Percentiles rank a stretch among this genome's conserved stretches.
phyloP scores from a whole-genome alignment of 2,888 invertebrate species.

The Cheilosia vernalis region DNA sequence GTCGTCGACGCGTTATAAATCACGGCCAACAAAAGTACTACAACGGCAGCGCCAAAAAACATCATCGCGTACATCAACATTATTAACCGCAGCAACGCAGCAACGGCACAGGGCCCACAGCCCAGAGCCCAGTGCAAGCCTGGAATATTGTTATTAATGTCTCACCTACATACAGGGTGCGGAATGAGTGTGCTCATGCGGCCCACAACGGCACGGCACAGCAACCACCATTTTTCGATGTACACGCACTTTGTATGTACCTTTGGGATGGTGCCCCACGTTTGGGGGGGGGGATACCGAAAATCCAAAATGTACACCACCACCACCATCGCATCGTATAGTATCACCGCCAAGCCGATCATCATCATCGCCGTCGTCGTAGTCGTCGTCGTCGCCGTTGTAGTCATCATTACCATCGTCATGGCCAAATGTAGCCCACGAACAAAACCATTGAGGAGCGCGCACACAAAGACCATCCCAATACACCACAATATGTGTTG shows the following conservation, averaged over 20 bases:
- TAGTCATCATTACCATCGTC: conserved; percentile 69
- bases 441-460: conserved; percentile 54
- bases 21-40: conserved; percentile 69
- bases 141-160: conserved; percentile 74
- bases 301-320: conserved; percentile 45
- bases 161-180: conserved; percentile 75
- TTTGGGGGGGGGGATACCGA: neutral
- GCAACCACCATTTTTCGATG: conserved; percentile 65
- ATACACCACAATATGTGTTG: conserved; percentile 59
- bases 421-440: conserved; percentile 72
- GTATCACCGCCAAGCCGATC: conserved; percentile 33
- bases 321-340: neutral
- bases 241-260: conserved; percentile 49
- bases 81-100: conserved; percentile 70
- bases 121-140: conserved; percentile 25
- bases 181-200: conserved; percentile 63
- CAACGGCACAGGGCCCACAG: conserved; percentile 28
- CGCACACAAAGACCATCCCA: conserved; percentile 57
- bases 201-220: conserved; percentile 55
- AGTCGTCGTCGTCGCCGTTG: conserved; percentile 48
- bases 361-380: conserved; percentile 40
- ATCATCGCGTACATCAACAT: conserved; percentile 75
- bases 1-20: conserved; percentile 61
- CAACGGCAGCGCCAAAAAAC: conserved; percentile 75
- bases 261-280: neutral